A percentile compares a stretch with the other conserved stretches of the same genome.
phyloP scores from a whole-genome alignment of 2,888 invertebrate genomes.

The Erebia aethiops region DNA sequence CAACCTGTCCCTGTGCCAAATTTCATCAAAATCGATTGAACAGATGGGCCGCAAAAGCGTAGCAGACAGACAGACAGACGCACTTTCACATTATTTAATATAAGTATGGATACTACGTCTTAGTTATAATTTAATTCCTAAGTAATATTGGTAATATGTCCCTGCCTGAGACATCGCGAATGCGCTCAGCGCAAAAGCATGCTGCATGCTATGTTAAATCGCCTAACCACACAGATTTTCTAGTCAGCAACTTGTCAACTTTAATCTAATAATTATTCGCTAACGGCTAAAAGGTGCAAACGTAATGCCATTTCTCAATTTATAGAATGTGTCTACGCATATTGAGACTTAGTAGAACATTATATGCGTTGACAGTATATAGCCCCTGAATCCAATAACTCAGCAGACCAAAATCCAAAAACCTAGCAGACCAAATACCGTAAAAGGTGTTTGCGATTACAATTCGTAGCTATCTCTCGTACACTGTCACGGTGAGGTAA shows the following conservation, averaged over 20 bases:
- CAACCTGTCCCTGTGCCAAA: no score
- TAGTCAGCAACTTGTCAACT: constrained; percentile 15
- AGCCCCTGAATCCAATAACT: no score
- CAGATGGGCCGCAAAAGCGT: no score
- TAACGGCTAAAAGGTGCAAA: constrained; percentile 11
- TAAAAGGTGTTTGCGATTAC: constrained; percentile 54
- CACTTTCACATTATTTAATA: no score
- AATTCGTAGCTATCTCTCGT: constrained; percentile 58
- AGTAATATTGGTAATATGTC: background rate
- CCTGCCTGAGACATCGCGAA: background rate
- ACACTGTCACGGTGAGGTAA: constrained; percentile 36
- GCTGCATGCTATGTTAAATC: constrained; percentile 10
- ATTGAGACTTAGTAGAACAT: no score
- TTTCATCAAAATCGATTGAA: no score
- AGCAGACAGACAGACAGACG: no score
- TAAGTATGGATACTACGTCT: background rate
- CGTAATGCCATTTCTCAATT: background rate
- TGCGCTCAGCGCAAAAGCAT: constrained; percentile 12
- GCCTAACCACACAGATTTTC: constrained; percentile 12
- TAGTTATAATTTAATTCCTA: background rate
- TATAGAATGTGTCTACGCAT: background rate
- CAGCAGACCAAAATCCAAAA: constrained; percentile 1
- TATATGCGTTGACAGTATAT: no score
- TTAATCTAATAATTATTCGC: constrained; percentile 11
- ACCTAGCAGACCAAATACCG: constrained; percentile 30